Evolutionary conservation across 2,797 vertebrate genomes (phyloP), one percentile per base, ranked within the genome.

Genomic region (Enteromius fasciolatus): DNA sequence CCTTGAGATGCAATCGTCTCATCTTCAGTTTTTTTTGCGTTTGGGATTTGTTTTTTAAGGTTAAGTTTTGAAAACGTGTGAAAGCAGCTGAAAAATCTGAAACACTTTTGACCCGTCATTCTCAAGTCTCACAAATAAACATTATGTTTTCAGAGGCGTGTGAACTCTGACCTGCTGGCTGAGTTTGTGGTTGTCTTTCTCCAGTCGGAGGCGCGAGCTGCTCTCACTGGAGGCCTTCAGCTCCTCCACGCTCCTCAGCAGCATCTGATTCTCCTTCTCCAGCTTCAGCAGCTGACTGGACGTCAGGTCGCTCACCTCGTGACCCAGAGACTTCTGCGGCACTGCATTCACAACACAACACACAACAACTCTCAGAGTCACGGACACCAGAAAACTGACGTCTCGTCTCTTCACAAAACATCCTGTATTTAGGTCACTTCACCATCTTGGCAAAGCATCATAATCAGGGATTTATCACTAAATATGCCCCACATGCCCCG

Each of bases 221-320:
- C 88, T 92, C 66, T 96, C 95, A 85, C 93, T 78, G 28, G 92
- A 87, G 82, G 90, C 95, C 84, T 93, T 95, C 82, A 99, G 95
- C 57, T 98, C 96, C 90, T 99, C 97, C 88, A 99, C 95, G 0
- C 95, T 97, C 91, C 96, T 98, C 89, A 96, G 92, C 89, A 99
- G 94, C 11, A 94, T 94, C 93, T 99, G 98, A 93, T 99, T 99
- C 93, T 99, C 98, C 94, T 97, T 99, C 89, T 99, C 98, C 87
- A 99, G 70, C 90, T 98, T 99, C 83, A 99, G 90, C 80, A 99
- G 94, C 23, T 95, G 96, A 89, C 98, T 99, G 23, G 98, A 99
- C 18, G 97, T 97, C 92, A 98, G 89, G 79, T 99, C 98, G 85
- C 96, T 99, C 78, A 99, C 98, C 86, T 99, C 98, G 73, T 98